Conservation (phyloP, 1,140 invertebrate species). For the Anastatus disparis region DNA sequence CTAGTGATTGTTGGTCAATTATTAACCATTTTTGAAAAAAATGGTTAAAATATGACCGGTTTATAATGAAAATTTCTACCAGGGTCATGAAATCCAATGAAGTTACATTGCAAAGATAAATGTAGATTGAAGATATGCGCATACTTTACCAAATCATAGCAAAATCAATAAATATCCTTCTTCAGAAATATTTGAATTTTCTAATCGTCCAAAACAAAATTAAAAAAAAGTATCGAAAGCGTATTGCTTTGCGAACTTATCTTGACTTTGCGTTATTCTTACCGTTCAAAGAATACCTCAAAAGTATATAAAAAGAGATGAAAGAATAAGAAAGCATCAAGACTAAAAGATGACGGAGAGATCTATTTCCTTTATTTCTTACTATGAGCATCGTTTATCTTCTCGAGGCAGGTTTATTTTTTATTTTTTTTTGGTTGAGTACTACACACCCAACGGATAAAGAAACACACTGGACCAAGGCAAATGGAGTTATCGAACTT, state of each 20-base stretch:
- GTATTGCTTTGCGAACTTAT: slow-evolving; percentile 1
- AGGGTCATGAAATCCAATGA: no score
- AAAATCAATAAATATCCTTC: not conserved
- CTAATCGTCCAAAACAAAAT: not conserved
- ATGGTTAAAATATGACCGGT: no score
- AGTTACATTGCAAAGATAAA: no score
- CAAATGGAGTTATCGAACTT: slow-evolving; percentile 31
- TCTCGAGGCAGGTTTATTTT: not conserved
- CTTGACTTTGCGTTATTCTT: not conserved
- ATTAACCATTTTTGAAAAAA: no score
- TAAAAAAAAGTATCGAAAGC: slow-evolving; percentile 7
- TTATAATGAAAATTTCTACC: no score
- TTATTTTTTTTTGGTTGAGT: not conserved
- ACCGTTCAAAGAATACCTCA: no score
- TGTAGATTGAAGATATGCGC: no score
- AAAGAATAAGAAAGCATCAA: not conserved
- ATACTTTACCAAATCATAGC: no score
- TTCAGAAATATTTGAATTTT: slow-evolving; percentile 6
- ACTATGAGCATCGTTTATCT: slow-evolving; percentile 12
- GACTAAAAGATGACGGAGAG: not conserved
- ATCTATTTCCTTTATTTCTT: not conserved
- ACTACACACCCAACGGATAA: not conserved
- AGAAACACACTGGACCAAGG: slow-evolving; percentile 6
- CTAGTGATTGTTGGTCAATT: no score
- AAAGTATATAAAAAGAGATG: not conserved